These are phyloP conservation scores for Hephaestus fuliginosus DNA, from an alignment of 2,797 vertebrate species.

Conservation along the genomic window DNA sequence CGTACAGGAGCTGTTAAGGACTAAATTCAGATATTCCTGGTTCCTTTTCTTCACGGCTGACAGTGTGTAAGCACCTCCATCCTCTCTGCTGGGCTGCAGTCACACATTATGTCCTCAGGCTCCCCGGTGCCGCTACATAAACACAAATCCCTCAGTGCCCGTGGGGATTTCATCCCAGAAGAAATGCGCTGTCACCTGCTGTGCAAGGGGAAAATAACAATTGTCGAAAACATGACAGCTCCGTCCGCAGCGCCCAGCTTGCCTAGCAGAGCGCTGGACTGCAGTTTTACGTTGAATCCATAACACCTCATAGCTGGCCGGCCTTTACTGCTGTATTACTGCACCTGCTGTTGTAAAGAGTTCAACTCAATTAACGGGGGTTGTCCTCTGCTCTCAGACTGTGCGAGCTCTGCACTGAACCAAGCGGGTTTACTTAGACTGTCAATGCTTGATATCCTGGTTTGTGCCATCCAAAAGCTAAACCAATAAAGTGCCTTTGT, in stretches of 20 bases:
- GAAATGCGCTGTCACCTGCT: constrained; percentile 80
- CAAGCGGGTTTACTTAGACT: neutral
- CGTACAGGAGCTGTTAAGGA: neutral
- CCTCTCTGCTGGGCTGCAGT: constrained; percentile 64
- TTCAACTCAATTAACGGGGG: constrained; percentile 16
- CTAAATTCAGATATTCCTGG: constrained; percentile 1
- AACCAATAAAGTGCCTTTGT: neutral
- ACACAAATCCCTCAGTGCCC: constrained; percentile 77
- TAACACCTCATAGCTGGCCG: constrained; percentile 19
- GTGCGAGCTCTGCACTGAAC: neutral
- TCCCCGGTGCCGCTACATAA: constrained; percentile 68
- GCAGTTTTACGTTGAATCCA: constrained; percentile 44
- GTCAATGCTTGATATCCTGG: neutral
- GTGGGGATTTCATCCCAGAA: constrained; percentile 78
- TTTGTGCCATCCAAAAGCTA: neutral
- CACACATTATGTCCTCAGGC: constrained; percentile 77
- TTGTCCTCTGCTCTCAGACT: neutral
- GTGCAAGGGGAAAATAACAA: constrained; percentile 82
- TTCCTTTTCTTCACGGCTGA: constrained; percentile 29
- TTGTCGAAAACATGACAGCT: constrained; percentile 75
- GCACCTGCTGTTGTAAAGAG: constrained; percentile 4
- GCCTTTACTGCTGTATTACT: constrained; percentile 5
- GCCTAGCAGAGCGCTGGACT: constrained; percentile 52
- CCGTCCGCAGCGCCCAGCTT: constrained; percentile 47
- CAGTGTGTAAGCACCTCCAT: constrained; percentile 51